phyloP scores from a whole-genome alignment of 2,797 vertebrate species.

The Diplodus sargus region DNA sequence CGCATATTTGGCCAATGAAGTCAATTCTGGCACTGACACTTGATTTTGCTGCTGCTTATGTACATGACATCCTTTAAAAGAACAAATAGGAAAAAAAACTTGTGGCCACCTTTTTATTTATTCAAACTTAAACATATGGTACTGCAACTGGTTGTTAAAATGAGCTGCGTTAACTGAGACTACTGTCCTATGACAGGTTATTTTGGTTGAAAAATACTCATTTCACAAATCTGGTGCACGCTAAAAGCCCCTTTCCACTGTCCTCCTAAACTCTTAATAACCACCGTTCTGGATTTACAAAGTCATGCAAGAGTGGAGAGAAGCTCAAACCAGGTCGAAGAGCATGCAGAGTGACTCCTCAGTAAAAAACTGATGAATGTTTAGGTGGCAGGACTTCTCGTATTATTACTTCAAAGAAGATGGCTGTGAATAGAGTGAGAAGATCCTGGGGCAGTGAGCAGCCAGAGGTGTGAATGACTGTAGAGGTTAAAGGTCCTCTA shows the following conservation, averaged over 20 bases:
- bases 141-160: conserved; percentile 29
- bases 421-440: conserved; percentile 36
- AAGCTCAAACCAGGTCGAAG: conserved; percentile 47
- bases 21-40: too few relatives aligned
- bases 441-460: conserved; percentile 7
- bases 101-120: neutral
- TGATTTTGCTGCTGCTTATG: too few relatives aligned
- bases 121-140: neutral
- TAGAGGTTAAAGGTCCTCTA: conserved; percentile 26
- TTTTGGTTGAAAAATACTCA: conserved; percentile 32
- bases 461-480: conserved; percentile 52
- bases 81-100: neutral
- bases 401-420: conserved; percentile 54
- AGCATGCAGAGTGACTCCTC: conserved; percentile 23
- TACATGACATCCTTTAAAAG: too few relatives aligned
- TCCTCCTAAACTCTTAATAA: conserved; percentile 42
- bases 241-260: neutral
- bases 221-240: conserved; percentile 37
- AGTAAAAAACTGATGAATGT: conserved; percentile 25
- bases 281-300: conserved; percentile 27
- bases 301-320: conserved; percentile 25
- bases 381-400: conserved; percentile 32
- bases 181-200: conserved; percentile 7
- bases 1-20: too few relatives aligned
- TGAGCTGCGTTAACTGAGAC: conserved; percentile 3